Evolutionary conservation across 53 echinoderm and acorn worm species (phyloP).

Genomic region (Apostichopus leukothele): DNA sequence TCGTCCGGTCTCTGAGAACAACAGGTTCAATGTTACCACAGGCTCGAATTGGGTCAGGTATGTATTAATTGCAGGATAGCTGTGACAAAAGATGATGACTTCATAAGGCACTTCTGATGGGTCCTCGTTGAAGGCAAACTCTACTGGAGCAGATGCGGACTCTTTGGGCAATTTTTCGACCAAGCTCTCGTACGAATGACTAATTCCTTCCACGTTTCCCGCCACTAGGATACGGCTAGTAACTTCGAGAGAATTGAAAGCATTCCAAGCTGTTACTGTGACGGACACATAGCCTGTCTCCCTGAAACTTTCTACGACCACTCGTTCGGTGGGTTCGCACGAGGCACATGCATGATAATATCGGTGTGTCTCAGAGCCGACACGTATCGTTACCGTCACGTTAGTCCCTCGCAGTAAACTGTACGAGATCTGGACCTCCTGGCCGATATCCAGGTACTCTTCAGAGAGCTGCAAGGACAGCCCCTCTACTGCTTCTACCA

Average conservation of each 20-base stretch:
- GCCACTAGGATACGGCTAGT: not conserved
- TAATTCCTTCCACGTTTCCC: conserved; percentile 5
- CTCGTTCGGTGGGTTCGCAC: not conserved
- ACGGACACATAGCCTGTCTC: not conserved
- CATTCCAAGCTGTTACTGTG: conserved; percentile 1
- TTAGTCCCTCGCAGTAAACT: not conserved
- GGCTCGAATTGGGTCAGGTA: not conserved
- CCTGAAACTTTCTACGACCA: not conserved
- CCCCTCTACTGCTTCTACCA: not conserved
- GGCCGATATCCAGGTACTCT: not conserved
- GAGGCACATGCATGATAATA: conserved; percentile 37
- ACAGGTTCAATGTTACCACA: not conserved
- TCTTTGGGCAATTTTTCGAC: not conserved
- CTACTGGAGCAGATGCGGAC: not conserved
- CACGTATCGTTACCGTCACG: not conserved
- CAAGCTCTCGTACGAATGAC: not conserved
- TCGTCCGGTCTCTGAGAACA: not conserved
- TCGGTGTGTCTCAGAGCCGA: too few relatives aligned
- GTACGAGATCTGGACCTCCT: not conserved
- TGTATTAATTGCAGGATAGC: not conserved
- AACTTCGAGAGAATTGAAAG: not conserved
- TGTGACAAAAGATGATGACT: not conserved
- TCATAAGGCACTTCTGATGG: not conserved
- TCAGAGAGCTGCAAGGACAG: not conserved
- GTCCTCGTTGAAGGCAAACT: not conserved